phyloP scores from a whole-genome alignment of 2,113 vertebrate genomes.

The Echinops telfairi region DNA sequence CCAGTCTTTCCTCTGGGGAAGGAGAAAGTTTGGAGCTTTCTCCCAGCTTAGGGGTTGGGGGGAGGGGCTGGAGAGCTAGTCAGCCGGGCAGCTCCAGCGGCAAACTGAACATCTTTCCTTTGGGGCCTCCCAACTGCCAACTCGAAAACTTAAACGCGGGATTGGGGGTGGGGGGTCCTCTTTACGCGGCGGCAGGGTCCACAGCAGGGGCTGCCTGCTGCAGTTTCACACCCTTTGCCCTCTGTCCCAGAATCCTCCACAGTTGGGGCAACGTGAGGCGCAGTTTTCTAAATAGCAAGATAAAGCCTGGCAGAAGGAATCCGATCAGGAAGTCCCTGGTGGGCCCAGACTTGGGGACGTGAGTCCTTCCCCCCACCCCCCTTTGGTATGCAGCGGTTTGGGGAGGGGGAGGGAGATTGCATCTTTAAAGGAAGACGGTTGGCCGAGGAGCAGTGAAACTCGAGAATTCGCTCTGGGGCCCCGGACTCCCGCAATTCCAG shows the following conservation, averaged over 20 bases:
- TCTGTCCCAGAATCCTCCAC: background rate
- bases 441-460: background rate
- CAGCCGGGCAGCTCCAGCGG: background rate
- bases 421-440: background rate
- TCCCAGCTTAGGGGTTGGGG: too few relatives aligned
- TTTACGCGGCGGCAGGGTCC: background rate
- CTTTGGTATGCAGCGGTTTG: background rate
- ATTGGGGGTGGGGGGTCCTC: background rate
- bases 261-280: background rate
- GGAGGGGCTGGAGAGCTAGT: background rate
- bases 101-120: background rate
- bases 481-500: background rate
- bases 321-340: background rate
- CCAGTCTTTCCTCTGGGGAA: background rate
- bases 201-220: accelerated
- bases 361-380: background rate
- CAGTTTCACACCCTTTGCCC: background rate
- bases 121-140: background rate
- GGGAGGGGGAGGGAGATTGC: background rate
- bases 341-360: background rate
- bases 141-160: background rate
- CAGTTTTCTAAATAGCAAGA: background rate
- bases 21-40: background rate
- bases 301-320: background rate
- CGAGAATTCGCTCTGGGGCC: background rate